Evolutionary conservation across 1,140 invertebrate genomes (phyloP).

Genomic region (Zaprionus vittiger): DNA sequence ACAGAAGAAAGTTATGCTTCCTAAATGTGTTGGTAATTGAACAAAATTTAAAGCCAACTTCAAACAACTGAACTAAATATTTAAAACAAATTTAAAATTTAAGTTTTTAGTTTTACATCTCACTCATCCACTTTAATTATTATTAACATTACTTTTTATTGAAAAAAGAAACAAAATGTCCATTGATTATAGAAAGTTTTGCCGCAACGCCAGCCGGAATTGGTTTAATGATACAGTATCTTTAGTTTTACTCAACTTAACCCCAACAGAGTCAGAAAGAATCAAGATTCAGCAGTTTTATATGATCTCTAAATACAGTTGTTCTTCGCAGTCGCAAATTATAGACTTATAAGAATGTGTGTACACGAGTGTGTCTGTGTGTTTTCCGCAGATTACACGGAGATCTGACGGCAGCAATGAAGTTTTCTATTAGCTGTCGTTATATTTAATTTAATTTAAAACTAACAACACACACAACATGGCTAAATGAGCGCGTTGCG

Average conservation of each 20-base stretch:
- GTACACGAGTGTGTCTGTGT: background rate
- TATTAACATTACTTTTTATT: background rate
- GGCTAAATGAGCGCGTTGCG: slow-evolving; percentile 58
- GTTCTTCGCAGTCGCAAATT: background rate
- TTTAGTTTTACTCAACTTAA: background rate
- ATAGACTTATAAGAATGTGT: background rate
- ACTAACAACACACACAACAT: slow-evolving; percentile 60
- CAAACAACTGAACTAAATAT: too few species aligned
- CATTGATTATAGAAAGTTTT: background rate
- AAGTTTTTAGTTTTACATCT: too few species aligned
- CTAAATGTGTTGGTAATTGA: too few species aligned
- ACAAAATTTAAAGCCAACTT: too few species aligned
- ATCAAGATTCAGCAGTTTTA: background rate
- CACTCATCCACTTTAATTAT: too few species aligned
- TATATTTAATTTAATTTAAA: slow-evolving; percentile 83
- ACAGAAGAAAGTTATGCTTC: too few species aligned
- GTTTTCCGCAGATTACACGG: slow-evolving; percentile 1
- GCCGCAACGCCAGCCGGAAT: background rate
- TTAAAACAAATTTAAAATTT: too few species aligned
- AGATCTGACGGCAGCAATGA: slow-evolving; percentile 30
- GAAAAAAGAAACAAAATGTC: background rate
- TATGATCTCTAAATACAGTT: slow-evolving; percentile 2
- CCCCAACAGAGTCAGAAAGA: background rate
- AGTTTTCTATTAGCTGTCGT: slow-evolving; percentile 77
- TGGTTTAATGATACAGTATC: background rate